Evolutionary conservation across 2,797 vertebrate genomes (phyloP).

Genomic region (Centropyge bicolor): DNA sequence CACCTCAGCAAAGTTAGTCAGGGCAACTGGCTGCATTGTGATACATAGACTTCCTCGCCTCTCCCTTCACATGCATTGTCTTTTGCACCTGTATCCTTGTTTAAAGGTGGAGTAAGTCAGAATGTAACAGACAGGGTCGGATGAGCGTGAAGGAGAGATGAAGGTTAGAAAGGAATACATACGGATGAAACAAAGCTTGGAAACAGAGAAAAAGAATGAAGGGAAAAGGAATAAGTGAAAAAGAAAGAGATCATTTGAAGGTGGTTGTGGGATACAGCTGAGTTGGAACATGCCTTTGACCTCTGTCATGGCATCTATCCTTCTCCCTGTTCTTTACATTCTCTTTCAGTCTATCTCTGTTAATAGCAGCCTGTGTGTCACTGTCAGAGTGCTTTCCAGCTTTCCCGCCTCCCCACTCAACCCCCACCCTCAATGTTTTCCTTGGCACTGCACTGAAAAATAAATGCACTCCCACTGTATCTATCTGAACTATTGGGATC

Average conservation of each 20-base stretch:
- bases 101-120: conserved; percentile 39
- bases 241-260: conserved; percentile 8
- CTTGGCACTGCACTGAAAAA: conserved; percentile 69
- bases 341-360: conserved; percentile 39
- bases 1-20: conserved; percentile 6
- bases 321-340: conserved; percentile 27
- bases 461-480: conserved; percentile 71
- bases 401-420: conserved; percentile 51
- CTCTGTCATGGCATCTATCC: conserved; percentile 35
- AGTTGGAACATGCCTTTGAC: conserved; percentile 49
- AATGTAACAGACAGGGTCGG: conserved; percentile 48
- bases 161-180: conserved; percentile 54
- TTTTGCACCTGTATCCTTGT: conserved; percentile 45
- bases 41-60: neutral
- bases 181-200: conserved; percentile 3
- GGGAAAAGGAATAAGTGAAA: neutral
- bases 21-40: neutral
- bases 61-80: conserved; percentile 4
- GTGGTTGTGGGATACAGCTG: neutral
- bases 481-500: conserved; percentile 58
- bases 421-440: conserved; percentile 52
- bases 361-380: conserved; percentile 50
- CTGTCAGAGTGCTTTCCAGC: conserved; percentile 71
- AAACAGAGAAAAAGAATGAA: neutral
- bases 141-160: conserved; percentile 64